Conservation (phyloP, 2,888 invertebrate genomes). For the Anticlea derivata region DNA sequence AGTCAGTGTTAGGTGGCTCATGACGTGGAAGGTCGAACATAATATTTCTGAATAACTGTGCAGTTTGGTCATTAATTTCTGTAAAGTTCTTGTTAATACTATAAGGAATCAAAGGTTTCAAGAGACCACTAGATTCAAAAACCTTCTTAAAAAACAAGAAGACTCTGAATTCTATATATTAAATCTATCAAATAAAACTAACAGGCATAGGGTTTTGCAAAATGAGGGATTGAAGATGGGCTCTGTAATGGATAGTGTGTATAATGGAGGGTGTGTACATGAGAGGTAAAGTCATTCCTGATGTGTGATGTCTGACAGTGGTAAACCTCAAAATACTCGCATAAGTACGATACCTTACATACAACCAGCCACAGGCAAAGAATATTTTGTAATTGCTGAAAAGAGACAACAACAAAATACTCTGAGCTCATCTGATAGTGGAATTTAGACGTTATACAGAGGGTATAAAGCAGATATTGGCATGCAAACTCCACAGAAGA, state of each 20-base stretch:
- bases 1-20: slow-evolving; percentile 58
- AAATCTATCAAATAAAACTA: slow-evolving; percentile 34
- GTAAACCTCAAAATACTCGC: slow-evolving; percentile 60
- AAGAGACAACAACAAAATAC: slow-evolving; percentile 84
- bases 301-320: slow-evolving; percentile 70
- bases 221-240: slow-evolving; percentile 10
- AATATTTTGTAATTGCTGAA: slow-evolving; percentile 92
- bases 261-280: slow-evolving; percentile 34
- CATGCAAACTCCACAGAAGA: slow-evolving; percentile 28
- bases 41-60: slow-evolving; percentile 23
- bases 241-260: slow-evolving; percentile 9
- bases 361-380: slow-evolving; percentile 94
- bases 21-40: slow-evolving; percentile 58
- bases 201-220: slow-evolving; percentile 22
- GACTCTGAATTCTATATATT: slow-evolving; percentile 14
- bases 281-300: slow-evolving; percentile 69
- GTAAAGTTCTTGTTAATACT: slow-evolving; percentile 18
- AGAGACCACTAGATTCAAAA: slow-evolving; percentile 38
- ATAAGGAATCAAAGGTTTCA: not conserved
- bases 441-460: slow-evolving; percentile 25
- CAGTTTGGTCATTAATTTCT: slow-evolving; percentile 1
- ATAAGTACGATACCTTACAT: slow-evolving; percentile 89
- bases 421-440: slow-evolving; percentile 56
- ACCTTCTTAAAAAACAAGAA: slow-evolving; percentile 35
- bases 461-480: slow-evolving; percentile 28